A percentile compares a stretch with the other conserved stretches of the same genome.
Conservation (phyloP, 1,140 invertebrate species). For the Xylocopa sonorina region DNA sequence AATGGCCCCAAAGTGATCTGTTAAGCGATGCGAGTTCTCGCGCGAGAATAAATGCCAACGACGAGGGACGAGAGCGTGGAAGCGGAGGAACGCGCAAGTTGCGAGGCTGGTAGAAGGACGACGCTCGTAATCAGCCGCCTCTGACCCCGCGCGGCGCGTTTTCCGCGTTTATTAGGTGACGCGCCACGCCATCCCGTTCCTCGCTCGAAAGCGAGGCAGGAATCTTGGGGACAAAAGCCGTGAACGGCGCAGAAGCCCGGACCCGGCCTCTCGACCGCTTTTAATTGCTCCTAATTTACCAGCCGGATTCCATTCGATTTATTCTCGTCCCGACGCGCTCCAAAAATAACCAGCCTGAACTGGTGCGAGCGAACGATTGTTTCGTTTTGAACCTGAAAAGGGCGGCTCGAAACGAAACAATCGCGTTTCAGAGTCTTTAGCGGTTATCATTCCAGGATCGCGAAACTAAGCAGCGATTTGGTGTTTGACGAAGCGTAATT, state of each 20-base stretch:
- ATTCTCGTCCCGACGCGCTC: slow-evolving; percentile 63
- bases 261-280: slow-evolving; percentile 50
- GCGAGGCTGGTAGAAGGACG: background rate
- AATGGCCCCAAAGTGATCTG: no score
- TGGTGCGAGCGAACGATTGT: slow-evolving; percentile 45
- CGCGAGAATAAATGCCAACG: slow-evolving; percentile 38
- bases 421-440: no score
- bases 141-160: slow-evolving; percentile 55
- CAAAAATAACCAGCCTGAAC: slow-evolving; percentile 68
- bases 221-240: slow-evolving; percentile 55
- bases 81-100: background rate
- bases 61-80: slow-evolving; percentile 31
- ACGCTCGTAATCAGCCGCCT: slow-evolving; percentile 34
- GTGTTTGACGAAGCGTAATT: background rate
- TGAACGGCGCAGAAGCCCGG: slow-evolving; percentile 46
- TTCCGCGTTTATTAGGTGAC: slow-evolving; percentile 67
- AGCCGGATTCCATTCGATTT: slow-evolving; percentile 70
- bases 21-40: slow-evolving; percentile 30
- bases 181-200: slow-evolving; percentile 37
- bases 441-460: no score
- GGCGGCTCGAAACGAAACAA: no score
- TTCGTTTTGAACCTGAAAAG: no score
- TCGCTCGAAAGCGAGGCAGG: slow-evolving; percentile 46
- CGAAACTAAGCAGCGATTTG: slow-evolving; percentile 5
- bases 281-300: slow-evolving; percentile 74